Conservation (phyloP, 2,888 invertebrate species). For the Andrena flavipes region DNA sequence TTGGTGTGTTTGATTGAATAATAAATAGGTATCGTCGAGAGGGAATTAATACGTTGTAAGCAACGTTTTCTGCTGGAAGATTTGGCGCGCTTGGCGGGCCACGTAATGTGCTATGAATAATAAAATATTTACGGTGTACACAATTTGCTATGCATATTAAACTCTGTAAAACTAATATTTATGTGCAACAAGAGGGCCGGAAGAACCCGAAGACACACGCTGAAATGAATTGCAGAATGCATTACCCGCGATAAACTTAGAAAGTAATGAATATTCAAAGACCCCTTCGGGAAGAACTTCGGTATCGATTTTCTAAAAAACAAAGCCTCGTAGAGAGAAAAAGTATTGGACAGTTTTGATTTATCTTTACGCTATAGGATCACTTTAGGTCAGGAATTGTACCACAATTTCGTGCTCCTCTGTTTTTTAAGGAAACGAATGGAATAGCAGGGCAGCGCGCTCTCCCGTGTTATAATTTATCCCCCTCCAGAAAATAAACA, state of each 20-base stretch:
- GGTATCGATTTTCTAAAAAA: not conserved
- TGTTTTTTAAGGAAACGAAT: not conserved
- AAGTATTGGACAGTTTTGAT: not conserved
- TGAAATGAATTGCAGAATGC: not conserved
- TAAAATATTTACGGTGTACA: not conserved
- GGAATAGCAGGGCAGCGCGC: not conserved
- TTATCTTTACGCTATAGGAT: not conserved
- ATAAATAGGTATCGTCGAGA: not conserved
- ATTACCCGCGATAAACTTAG: too few species aligned
- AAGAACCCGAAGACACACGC: too few species aligned
- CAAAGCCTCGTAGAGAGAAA: not conserved
- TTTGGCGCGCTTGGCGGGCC: not conserved
- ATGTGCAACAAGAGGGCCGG: too few species aligned
- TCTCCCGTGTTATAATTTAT: not conserved
- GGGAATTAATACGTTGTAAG: not conserved
- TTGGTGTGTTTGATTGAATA: not conserved
- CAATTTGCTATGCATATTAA: not conserved
- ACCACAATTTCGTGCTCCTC: not conserved
- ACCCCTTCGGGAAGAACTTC: too few species aligned
- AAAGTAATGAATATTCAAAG: not conserved
- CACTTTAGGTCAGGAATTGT: not conserved
- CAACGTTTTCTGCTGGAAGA: not conserved
- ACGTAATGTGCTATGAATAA: slow-evolving; percentile 22
- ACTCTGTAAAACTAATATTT: slow-evolving; percentile 15
- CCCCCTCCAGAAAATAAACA: not conserved